phyloP scores from a whole-genome alignment of 2,888 invertebrate genomes.

The Phytoseiulus persimilis region DNA sequence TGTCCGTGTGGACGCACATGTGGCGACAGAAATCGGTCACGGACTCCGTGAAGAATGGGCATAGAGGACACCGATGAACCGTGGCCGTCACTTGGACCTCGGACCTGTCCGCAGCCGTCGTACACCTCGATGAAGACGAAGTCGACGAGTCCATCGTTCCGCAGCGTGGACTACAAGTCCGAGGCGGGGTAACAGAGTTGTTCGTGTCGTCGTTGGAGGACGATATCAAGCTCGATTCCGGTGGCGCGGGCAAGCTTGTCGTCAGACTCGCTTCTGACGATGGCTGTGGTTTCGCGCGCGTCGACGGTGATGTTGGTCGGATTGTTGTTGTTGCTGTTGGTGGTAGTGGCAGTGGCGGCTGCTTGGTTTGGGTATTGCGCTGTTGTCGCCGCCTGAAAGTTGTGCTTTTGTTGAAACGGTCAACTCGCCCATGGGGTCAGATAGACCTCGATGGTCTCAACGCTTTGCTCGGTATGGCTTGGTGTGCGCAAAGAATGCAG shows the following conservation, averaged over 20 bases:
- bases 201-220: not conserved
- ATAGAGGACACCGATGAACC: constrained; percentile 30
- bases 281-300: not conserved
- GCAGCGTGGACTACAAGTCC: not conserved
- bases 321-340: not conserved
- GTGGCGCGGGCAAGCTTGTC: no score
- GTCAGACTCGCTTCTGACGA: not conserved
- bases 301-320: not conserved
- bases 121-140: not conserved
- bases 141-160: not conserved
- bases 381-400: constrained; percentile 5
- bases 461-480: not conserved
- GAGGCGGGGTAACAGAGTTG: not conserved
- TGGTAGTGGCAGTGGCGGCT: no score
- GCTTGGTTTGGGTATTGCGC: not conserved
- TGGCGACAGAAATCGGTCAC: constrained; percentile 36
- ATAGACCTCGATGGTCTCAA: not conserved
- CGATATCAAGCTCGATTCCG: not conserved
- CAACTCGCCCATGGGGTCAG: not conserved
- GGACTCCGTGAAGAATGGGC: constrained; percentile 21
- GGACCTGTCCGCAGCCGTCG: not conserved
- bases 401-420: constrained; percentile 5
- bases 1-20: constrained; percentile 39
- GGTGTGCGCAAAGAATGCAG: not conserved
- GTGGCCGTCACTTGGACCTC: constrained; percentile 34